A percentile compares a stretch with the other conserved stretches of the same genome.
Evolutionary conservation across 2,797 vertebrate species (phyloP).

Genomic region (Macrochelys suwanniensis): DNA sequence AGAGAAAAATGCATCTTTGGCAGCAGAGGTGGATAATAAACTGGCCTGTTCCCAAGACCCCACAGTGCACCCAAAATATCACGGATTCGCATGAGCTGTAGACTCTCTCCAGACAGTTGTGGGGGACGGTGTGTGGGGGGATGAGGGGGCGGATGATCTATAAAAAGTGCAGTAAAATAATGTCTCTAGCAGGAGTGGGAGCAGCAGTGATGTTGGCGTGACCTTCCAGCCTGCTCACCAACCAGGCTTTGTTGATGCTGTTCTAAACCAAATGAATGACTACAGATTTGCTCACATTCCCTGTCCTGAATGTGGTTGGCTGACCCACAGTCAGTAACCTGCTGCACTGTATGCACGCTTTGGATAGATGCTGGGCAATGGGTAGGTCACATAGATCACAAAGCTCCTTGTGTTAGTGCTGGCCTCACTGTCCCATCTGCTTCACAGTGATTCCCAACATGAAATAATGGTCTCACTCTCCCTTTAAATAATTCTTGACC

Average conservation of each 20-base stretch:
- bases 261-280: neutral
- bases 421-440: neutral
- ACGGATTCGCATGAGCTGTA: neutral
- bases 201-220: neutral
- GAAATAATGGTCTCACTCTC: neutral
- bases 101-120: neutral
- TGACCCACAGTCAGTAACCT: neutral
- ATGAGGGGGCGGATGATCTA: neutral
- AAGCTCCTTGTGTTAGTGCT: neutral
- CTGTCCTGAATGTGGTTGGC: accelerated
- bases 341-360: neutral
- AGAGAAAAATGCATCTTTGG: neutral
- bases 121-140: neutral
- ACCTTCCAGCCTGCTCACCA: neutral
- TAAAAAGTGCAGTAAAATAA: neutral
- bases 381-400: neutral
- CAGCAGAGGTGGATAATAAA: neutral
- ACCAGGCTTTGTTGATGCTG: neutral
- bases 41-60: neutral
- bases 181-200: neutral
- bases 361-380: neutral
- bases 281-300: neutral
- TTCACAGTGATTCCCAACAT: neutral
- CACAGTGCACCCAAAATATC: neutral
- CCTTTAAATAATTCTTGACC: neutral